phyloP scores from a whole-genome alignment of 2,888 invertebrate species.

The Iphiclides podalirius region DNA sequence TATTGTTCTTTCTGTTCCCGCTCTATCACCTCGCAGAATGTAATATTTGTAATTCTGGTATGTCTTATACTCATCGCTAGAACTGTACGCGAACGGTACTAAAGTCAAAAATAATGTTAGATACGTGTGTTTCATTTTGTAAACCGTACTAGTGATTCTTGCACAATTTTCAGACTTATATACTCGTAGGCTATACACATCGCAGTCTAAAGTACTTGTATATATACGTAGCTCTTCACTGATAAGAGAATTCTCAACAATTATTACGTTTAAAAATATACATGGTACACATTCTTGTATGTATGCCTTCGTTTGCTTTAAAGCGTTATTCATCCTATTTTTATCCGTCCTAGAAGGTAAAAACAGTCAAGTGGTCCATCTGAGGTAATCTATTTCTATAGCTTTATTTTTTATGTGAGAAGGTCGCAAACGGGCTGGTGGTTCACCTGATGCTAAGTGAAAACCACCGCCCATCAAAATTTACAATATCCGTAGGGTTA shows the following conservation, averaged over 20 bases:
- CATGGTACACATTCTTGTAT: too few relatives aligned
- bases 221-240: constrained; percentile 6
- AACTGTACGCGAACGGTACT: background rate
- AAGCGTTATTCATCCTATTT: too few relatives aligned
- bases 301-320: too few relatives aligned
- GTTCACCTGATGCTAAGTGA: too few relatives aligned
- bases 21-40: constrained; percentile 32
- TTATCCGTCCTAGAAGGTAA: too few relatives aligned
- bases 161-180: background rate
- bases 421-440: too few relatives aligned
- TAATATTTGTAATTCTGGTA: constrained; percentile 37
- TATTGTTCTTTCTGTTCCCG: constrained; percentile 28
- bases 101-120: background rate
- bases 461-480: too few relatives aligned
- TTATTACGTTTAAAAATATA: too few relatives aligned
- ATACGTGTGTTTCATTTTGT: constrained; percentile 14
- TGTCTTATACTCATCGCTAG: constrained; percentile 25
- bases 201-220: background rate
- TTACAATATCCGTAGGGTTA: too few relatives aligned
- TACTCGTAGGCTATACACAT: background rate
- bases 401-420: too few relatives aligned
- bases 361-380: too few relatives aligned
- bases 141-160: background rate
- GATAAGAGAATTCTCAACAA: constrained; percentile 14
- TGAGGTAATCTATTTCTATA: too few relatives aligned